Conservation (phyloP, 2,888 invertebrate species). For the Amblyjoppa fuscipennis region DNA sequence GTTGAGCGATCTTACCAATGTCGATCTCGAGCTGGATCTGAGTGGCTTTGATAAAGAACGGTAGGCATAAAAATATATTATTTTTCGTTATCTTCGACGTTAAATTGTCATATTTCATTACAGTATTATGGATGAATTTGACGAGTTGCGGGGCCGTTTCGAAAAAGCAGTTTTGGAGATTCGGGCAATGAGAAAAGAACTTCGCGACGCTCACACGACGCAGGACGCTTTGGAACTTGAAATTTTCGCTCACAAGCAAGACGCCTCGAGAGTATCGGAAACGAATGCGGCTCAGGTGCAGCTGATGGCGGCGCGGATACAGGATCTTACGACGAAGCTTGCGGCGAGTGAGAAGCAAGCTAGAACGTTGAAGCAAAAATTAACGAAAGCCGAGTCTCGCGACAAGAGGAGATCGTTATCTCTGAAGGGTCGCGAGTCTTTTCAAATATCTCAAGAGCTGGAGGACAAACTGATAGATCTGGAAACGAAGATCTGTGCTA, state of each 20-base stretch:
- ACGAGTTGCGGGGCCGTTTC: slow-evolving; percentile 91
- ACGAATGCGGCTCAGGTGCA: slow-evolving; percentile 91
- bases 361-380: slow-evolving; percentile 91
- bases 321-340: slow-evolving; percentile 93
- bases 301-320: slow-evolving; percentile 93
- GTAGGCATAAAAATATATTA: slow-evolving; percentile 70
- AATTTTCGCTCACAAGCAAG: slow-evolving; percentile 91
- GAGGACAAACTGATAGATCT: slow-evolving; percentile 94
- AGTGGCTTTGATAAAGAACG: slow-evolving; percentile 90
- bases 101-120: slow-evolving; percentile 41
- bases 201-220: slow-evolving; percentile 92
- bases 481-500: slow-evolving; percentile 91
- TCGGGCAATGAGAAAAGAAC: slow-evolving; percentile 92
- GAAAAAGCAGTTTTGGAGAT: slow-evolving; percentile 94
- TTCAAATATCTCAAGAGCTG: slow-evolving; percentile 93
- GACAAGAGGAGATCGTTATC: slow-evolving; percentile 93
- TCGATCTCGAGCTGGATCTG: slow-evolving; percentile 91
- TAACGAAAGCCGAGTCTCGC: slow-evolving; percentile 91
- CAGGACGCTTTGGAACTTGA: slow-evolving; percentile 93
- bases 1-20: slow-evolving; percentile 92
- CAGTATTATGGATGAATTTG: slow-evolving; percentile 92
- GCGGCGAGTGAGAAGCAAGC: slow-evolving; percentile 93
- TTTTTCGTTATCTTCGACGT: not conserved
- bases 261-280: slow-evolving; percentile 89
- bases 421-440: slow-evolving; percentile 93